phyloP scores from a whole-genome alignment of 2,113 vertebrate genomes.

The Micromys minutus region DNA sequence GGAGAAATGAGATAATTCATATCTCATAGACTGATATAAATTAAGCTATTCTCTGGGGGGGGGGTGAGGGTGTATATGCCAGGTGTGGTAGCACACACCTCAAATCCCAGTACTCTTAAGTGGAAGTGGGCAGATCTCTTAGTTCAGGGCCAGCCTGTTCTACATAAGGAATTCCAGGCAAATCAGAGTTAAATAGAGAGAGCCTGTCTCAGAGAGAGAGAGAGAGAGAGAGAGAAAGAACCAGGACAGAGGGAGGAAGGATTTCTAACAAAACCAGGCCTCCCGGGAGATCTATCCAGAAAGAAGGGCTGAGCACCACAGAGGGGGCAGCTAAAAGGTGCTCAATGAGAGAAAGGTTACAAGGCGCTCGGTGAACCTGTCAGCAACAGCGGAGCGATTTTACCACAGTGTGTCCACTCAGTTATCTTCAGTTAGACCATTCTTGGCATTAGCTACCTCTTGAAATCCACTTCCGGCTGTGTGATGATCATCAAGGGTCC shows the following conservation, averaged over 20 bases:
- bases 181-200: background rate
- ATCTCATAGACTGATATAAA: background rate
- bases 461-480: background rate
- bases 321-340: background rate
- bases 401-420: background rate
- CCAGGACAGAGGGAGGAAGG: slow-evolving; percentile 36
- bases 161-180: background rate
- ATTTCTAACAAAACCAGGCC: slow-evolving; percentile 17
- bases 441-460: background rate
- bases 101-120: background rate
- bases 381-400: background rate
- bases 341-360: background rate
- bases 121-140: background rate
- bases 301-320: background rate
- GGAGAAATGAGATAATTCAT: slow-evolving; percentile 25
- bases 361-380: background rate
- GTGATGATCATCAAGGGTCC: background rate
- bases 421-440: background rate
- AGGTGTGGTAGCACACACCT: background rate
- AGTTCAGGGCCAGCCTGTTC: background rate
- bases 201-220: background rate
- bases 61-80: background rate
- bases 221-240: slow-evolving; percentile 15
- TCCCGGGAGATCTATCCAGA: background rate
- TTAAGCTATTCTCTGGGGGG: background rate